Evolutionary conservation across 2,797 vertebrate genomes (phyloP), one percentile per base, ranked within the genome.

Genomic region (Myotis vivesi): DNA sequence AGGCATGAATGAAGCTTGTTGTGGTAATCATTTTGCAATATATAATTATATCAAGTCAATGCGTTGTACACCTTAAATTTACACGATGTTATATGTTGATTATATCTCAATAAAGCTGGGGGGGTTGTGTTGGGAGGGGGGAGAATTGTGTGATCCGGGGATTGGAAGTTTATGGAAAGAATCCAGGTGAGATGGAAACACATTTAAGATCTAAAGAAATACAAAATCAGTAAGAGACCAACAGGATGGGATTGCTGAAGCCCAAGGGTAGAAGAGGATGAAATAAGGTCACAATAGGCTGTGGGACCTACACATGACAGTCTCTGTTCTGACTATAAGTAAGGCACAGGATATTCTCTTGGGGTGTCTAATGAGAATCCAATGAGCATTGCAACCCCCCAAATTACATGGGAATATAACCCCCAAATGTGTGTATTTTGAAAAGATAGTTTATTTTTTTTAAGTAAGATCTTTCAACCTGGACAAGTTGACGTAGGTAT

Each of bases 121-220:
- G 16, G 10, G 33, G 12, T 25, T 57, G 57, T 59, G 11, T 28
- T 23, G 33, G 15, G 25, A 2, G 33, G 23, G 33, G 4, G n/a
- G 20, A 44, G 28, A 33, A 36, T 33, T 30, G 8, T 76, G 16
- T 69, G 49, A 36, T 87, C 28, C 82, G 72, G 55, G 82, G 17
- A 41, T 20, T 73, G 16, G 23, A 91, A 71, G 28, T 79, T 88
- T 75, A 75, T 49, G 57, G 91, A 91, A 71, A 96, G 57, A 73
- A 83, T 82, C 62, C 36, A 88, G 46, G 6, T 73, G 38, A 94
- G 5, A 53, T 20, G 23, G 49, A 88, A 92, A 38, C 30, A 30
- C 20, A 33, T 64, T 77, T 73, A 81, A 62, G 53, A 72, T 68
- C 15, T 19, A 82, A 72, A 81, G 38, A 95, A 59, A 87, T 62